Evolutionary conservation across 2,888 invertebrate genomes (phyloP).

Genomic region (Tetheella fluctuosa): DNA sequence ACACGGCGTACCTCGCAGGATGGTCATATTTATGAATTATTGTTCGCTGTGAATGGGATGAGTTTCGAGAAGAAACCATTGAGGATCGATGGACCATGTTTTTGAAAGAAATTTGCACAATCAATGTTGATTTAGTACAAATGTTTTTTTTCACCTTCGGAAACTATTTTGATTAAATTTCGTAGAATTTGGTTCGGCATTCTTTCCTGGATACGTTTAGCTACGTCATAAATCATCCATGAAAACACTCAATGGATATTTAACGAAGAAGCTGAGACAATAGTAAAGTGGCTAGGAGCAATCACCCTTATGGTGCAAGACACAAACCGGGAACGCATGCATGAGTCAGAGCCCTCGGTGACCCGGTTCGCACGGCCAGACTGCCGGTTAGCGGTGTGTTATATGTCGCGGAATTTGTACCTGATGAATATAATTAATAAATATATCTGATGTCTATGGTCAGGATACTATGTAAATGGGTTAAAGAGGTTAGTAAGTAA

Average conservation of each 20-base stretch:
- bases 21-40: conserved; percentile 35
- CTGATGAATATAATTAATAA: conserved; percentile 7
- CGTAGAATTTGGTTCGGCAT: neutral
- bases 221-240: neutral
- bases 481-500: neutral
- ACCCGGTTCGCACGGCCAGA: conserved; percentile 70
- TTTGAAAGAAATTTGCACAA: conserved; percentile 54
- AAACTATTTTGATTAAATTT: neutral
- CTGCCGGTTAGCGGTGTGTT: conserved; percentile 30
- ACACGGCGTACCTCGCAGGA: conserved; percentile 16
- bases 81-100: conserved; percentile 26
- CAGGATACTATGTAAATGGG: neutral
- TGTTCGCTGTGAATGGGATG: conserved; percentile 37
- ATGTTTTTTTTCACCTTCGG: conserved; percentile 20
- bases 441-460: neutral
- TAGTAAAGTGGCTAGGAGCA: neutral
- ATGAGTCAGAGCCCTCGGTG: conserved; percentile 58
- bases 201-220: neutral
- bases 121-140: conserved; percentile 42
- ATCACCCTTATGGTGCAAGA: conserved; percentile 9
- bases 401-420: conserved; percentile 51
- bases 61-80: conserved; percentile 46
- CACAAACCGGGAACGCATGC: conserved; percentile 15
- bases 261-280: neutral
- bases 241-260: neutral